Evolutionary conservation across 2,113 vertebrate species (phyloP).

Genomic region (Myotis brandtii): DNA sequence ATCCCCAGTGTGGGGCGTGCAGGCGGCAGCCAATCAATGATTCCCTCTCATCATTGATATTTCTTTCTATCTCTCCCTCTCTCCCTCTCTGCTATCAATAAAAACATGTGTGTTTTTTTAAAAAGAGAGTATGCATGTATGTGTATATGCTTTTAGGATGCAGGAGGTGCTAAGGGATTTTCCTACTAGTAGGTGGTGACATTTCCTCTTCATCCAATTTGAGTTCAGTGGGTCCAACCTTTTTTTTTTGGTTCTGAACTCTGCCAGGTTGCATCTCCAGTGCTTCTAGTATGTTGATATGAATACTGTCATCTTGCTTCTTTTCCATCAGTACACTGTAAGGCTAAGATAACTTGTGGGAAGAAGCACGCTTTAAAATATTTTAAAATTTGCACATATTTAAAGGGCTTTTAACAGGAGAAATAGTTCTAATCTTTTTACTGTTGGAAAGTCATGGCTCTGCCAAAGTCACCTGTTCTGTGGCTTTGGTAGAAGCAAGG

Average conservation of each 20-base stretch:
- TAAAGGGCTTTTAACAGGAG: constrained; percentile 52
- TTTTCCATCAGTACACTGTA: not conserved
- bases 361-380: constrained; percentile 60
- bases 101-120: no score
- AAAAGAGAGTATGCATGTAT: not conserved
- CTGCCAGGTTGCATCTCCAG: constrained; percentile 10
- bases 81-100: no score
- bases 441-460: not conserved
- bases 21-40: no score
- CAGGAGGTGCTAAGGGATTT: constrained; percentile 19
- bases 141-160: not conserved
- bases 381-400: constrained; percentile 61
- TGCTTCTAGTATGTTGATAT: not conserved
- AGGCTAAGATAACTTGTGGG: constrained; percentile 49
- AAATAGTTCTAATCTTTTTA: constrained; percentile 27
- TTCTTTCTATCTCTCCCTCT: no score
- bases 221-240: constrained; percentile 21
- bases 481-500: not conserved
- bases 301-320: not conserved
- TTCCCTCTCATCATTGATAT: no score
- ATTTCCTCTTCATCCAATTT: constrained; percentile 57
- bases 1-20: no score
- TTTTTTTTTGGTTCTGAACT: constrained; percentile 31
- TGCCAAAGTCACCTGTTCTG: not conserved
- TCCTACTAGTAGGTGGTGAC: constrained; percentile 39